These are phyloP conservation scores for Acanthis flammea DNA, from an alignment of 2,797 vertebrate genomes.

Conservation along the genomic window DNA sequence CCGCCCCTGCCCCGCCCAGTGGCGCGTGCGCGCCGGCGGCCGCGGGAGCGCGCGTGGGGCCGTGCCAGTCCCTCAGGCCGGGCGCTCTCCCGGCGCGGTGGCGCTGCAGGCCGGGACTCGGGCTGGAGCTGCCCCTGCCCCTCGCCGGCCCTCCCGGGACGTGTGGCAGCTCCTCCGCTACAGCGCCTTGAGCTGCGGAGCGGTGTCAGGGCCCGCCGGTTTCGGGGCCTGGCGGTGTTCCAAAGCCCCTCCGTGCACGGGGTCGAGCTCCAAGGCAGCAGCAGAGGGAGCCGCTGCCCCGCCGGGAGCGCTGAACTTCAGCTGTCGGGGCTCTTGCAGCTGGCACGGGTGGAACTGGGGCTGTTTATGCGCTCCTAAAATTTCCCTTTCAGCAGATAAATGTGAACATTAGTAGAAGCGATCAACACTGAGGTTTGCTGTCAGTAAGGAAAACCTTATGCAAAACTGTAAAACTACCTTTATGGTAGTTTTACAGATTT, in stretches of 20 bases:
- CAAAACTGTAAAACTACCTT: not conserved
- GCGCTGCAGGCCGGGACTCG: no score
- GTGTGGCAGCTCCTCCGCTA: not conserved
- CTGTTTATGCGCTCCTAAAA: rapidly evolving
- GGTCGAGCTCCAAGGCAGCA: not conserved
- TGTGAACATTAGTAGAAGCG: not conserved
- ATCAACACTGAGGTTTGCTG: not conserved
- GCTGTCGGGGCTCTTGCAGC: rapidly evolving
- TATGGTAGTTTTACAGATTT: not conserved
- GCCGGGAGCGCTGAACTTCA: not conserved
- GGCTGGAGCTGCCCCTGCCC: not conserved
- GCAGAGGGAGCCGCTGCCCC: not conserved
- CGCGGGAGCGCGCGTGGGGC: not conserved
- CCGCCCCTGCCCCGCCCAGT: not conserved
- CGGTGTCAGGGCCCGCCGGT: not conserved
- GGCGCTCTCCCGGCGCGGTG: no score
- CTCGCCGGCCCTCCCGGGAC: not conserved
- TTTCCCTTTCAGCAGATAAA: not conserved
- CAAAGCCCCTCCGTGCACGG: rapidly evolving
- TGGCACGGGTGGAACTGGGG: not conserved
- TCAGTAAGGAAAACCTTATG: not conserved
- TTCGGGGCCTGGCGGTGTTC: rapidly evolving
- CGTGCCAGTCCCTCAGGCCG: no score
- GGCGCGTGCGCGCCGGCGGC: no score
- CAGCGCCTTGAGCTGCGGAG: not conserved